These are phyloP conservation scores for Odobenus rosmarus DNA, from an alignment of 2,113 vertebrate species.

Conservation along the genomic window DNA sequence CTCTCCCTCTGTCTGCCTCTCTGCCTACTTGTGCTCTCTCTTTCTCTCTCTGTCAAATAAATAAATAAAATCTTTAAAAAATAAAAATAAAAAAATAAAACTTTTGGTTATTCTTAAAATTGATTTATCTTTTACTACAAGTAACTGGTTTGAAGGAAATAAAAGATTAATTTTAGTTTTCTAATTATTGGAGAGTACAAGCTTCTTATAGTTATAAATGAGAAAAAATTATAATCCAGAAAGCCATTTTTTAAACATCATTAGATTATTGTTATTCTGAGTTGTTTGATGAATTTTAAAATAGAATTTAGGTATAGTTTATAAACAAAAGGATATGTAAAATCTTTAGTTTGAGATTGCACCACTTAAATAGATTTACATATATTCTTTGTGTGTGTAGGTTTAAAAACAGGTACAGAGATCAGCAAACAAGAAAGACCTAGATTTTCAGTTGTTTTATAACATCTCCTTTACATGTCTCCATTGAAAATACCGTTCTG, in stretches of 20 bases:
- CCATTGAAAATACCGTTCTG: background rate
- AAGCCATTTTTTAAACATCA: slow-evolving; percentile 11
- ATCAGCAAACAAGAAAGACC: slow-evolving; percentile 6
- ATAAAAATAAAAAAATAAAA: too few relatives aligned
- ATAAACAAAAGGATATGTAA: background rate
- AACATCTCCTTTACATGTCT: background rate
- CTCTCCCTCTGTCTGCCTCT: too few relatives aligned
- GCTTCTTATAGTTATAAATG: background rate
- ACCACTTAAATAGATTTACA: background rate
- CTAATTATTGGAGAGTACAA: background rate
- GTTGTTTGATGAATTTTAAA: slow-evolving; percentile 6
- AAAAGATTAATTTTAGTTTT: slow-evolving; percentile 52
- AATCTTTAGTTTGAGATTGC: background rate
- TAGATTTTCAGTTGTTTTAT: slow-evolving; percentile 43
- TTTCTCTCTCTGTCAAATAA: too few relatives aligned
- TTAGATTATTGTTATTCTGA: slow-evolving; percentile 34
- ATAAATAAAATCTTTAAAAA: too few relatives aligned
- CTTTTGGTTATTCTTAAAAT: background rate
- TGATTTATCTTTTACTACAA: background rate
- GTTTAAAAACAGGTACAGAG: slow-evolving; percentile 33
- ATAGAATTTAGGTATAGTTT: background rate
- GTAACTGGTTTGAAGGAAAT: background rate
- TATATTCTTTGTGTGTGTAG: background rate
- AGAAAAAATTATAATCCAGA: background rate
- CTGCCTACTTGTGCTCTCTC: too few relatives aligned